These are phyloP conservation scores for Boulengeromyrus knoepffleri DNA, from an alignment of 2,113 vertebrate species.

Conservation along the genomic window DNA sequence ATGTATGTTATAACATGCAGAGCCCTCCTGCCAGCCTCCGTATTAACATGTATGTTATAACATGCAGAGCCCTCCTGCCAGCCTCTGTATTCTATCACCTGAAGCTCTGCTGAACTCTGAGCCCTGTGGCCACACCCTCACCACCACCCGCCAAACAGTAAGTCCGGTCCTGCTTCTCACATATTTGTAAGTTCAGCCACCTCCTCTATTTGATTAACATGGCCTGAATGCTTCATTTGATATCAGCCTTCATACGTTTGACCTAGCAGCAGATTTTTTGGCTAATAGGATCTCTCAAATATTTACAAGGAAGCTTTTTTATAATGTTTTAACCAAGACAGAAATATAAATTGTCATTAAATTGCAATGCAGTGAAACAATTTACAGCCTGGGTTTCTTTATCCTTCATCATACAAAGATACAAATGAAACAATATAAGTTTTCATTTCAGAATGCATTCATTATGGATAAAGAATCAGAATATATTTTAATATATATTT, in stretches of 20 bases:
- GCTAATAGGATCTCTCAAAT: constrained; percentile 18
- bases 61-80: not conserved
- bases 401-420: not conserved
- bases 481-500: not conserved
- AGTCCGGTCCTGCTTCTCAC: constrained; percentile 28
- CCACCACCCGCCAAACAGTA: constrained; percentile 23
- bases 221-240: not conserved
- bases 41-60: too few relatives aligned
- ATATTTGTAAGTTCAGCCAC: constrained; percentile 30
- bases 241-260: not conserved
- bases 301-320: not conserved
- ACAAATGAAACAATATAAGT: not conserved
- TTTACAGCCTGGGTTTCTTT: not conserved
- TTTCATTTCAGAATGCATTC: not conserved
- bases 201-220: not conserved
- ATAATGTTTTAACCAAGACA: not conserved
- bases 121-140: constrained; percentile 10
- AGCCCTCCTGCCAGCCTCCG: not conserved
- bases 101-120: constrained; percentile 25
- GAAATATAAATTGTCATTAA: not conserved
- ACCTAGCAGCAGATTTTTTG: not conserved
- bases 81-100: not conserved
- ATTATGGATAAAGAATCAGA: not conserved
- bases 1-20: too few relatives aligned
- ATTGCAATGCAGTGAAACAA: not conserved